Base-by-base conservation (phyloP, 2,888 invertebrate species). In the Sussaba pulchella region DNA sequence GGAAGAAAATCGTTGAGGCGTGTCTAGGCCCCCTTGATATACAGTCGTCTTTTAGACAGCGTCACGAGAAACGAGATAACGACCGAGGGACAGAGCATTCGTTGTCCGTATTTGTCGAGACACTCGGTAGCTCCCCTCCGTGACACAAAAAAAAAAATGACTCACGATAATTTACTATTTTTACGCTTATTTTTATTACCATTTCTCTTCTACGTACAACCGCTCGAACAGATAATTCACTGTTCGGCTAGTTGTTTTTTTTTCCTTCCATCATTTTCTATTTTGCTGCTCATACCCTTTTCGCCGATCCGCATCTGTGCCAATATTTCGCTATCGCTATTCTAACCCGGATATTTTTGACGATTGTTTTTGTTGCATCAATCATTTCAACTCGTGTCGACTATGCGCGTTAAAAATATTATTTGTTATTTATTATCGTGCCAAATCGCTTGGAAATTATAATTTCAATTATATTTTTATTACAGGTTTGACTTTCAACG, bases 61-160 rank as follows among this genome's bases (percentile, higher is more conserved):
- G 64, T 70, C 39, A 57, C 64, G 77, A 59, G 66, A 64, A 66
- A 66, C 71, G 71, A 59, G 77, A 78, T 67, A 66, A 72, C 59
- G 71, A 72, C 26, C 54, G 26, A 39, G 52, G 17, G 43, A 54
- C 45, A 63, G 47, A 21, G 64, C 14, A 64, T 70, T 57, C 77
- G 61, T 76, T 76, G 69, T 76, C 59, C 50, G 41, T 36, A 50
- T 74, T 59, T 45, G 47, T 57, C 57, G 39, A 66, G 39, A 57
- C 54, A 41, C 67, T 69, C 47, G 64, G 8, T 39, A 41, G 36
- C 52, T 70, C 66, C 47, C 36, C 45, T 17, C n/a, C 45, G 26
- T 36, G 24, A 41, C 64, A n/a, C n/a, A n/a, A n/a, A n/a, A n/a
- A n/a, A n/a, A n/a, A n/a, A n/a, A 41, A 26, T 39, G 2, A 24